Conservation (phyloP, 2,113 vertebrate genomes). For the Corythornis madagascariensis region DNA sequence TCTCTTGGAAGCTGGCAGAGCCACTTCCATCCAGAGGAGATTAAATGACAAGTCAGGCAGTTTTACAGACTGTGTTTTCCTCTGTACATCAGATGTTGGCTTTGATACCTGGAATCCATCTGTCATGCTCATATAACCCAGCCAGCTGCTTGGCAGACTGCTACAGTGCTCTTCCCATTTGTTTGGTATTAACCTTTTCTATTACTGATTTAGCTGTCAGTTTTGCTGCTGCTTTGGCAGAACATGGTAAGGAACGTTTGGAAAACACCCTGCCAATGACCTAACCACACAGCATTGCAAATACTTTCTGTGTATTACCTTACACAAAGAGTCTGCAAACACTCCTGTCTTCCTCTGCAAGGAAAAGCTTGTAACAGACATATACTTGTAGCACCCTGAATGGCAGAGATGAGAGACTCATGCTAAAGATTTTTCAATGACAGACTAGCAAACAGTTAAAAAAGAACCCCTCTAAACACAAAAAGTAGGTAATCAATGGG, state of each 20-base stretch:
- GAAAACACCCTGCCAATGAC: neutral
- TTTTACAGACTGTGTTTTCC: neutral
- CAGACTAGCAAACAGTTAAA: neutral
- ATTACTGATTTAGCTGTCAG: neutral
- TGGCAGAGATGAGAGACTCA: neutral
- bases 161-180: neutral
- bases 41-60: neutral
- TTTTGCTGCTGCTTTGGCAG: neutral
- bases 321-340: neutral
- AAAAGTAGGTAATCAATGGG: neutral
- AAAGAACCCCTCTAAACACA: neutral
- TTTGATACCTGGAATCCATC: neutral
- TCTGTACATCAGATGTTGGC: neutral
- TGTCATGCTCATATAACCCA: neutral
- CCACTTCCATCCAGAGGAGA: neutral
- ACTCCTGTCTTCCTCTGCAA: neutral
- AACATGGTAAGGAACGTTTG: neutral
- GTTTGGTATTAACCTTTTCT: neutral
- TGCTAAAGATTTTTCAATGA: neutral
- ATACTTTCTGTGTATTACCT: neutral
- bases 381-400: neutral
- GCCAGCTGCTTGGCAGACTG: neutral
- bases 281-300: accelerated
- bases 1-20: neutral
- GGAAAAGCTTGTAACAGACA: neutral